phyloP scores from a whole-genome alignment of 1,140 invertebrate genomes.

The Drosophila santomea region DNA sequence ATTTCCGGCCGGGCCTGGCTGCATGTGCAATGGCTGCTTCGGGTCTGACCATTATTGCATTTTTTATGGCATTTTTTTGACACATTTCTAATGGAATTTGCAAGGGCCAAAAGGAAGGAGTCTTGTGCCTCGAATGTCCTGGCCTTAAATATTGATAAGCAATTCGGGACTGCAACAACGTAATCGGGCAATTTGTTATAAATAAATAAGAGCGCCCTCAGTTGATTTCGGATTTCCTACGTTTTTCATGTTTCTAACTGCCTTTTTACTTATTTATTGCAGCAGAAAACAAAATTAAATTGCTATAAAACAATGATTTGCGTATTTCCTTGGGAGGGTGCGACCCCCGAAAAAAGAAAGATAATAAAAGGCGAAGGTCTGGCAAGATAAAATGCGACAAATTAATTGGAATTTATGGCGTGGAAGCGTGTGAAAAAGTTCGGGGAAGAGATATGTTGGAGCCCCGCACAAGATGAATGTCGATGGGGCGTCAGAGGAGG shows the following conservation, averaged over 20 bases:
- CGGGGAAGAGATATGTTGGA: conserved; percentile 2
- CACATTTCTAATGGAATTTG: conserved; percentile 63
- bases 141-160: conserved; percentile 51
- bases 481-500: conserved; percentile 22
- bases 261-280: conserved; percentile 60
- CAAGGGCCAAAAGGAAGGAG: conserved; percentile 12
- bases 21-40: conserved; percentile 30
- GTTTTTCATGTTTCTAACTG: conserved; percentile 1
- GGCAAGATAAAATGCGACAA: conserved; percentile 69
- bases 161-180: conserved; percentile 21
- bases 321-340: conserved; percentile 38
- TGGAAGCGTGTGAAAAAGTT: conserved; percentile 53
- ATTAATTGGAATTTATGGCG: conserved; percentile 77
- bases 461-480: conserved; percentile 41
- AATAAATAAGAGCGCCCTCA: conserved; percentile 56
- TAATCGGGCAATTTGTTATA: conserved; percentile 62
- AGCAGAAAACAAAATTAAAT: conserved; percentile 63
- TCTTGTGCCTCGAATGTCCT: conserved; percentile 5
- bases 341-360: conserved; percentile 31
- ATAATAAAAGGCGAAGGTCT: conserved; percentile 46
- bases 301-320: conserved; percentile 73
- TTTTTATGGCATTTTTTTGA: conserved; percentile 61
- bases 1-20: conserved; percentile 14
- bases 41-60: conserved; percentile 61
- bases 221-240: conserved; percentile 35